These are phyloP conservation scores for Melanotaenia boesemani DNA, from an alignment of 2,797 vertebrate species.

Conservation along the genomic window DNA sequence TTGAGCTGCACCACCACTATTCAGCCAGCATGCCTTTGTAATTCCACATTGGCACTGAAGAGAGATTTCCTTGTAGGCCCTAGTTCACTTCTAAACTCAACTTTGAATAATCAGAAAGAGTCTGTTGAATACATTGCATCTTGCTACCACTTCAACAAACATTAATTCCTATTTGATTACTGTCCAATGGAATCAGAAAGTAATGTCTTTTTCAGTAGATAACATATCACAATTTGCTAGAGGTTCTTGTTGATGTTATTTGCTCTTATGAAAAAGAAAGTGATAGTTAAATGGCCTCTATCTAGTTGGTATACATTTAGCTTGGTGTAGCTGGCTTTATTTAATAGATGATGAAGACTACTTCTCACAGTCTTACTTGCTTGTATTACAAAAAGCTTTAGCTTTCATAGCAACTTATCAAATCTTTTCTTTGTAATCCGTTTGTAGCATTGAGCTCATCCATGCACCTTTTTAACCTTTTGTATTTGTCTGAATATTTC, in stretches of 20 bases:
- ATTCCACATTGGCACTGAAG: neutral
- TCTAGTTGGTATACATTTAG: constrained; percentile 12
- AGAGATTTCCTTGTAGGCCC: neutral
- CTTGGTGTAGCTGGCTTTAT: neutral
- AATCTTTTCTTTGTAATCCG: neutral
- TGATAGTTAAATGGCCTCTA: neutral
- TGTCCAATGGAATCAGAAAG: neutral
- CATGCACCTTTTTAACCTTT: constrained; percentile 5
- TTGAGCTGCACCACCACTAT: neutral
- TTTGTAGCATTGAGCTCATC: constrained; percentile 12
- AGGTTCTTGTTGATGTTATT: neutral
- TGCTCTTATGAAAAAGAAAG: neutral
- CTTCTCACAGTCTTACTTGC: neutral
- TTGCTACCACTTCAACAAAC: neutral
- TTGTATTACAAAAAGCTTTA: constrained; percentile 4
- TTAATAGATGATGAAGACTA: neutral
- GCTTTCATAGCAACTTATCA: neutral
- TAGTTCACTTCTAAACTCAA: too few species aligned
- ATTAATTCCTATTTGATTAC: neutral
- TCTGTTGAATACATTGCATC: neutral
- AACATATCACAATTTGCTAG: neutral
- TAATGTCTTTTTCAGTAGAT: neutral
- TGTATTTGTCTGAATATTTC: constrained; percentile 11
- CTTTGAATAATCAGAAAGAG: too few species aligned
- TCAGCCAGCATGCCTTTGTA: neutral